Conservation (phyloP, 1,140 invertebrate genomes). For the Microplitis mediator region DNA sequence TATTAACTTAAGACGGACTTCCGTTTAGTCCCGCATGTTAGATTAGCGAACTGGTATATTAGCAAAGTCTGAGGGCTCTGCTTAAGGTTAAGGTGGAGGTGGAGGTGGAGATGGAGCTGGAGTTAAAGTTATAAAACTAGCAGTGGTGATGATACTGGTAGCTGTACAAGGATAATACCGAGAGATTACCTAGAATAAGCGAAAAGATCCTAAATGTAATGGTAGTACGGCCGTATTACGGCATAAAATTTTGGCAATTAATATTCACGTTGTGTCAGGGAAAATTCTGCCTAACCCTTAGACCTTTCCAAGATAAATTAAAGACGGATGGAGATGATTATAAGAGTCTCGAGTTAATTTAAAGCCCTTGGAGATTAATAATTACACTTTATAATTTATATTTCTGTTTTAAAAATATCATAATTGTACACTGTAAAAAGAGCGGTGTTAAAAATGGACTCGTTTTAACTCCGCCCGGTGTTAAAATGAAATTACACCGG, state of each 20-base stretch:
- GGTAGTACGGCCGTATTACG: neutral
- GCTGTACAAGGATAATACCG: neutral
- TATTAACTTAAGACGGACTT: slow-evolving; percentile 49
- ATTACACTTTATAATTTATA: no score
- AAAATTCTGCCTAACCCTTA: neutral
- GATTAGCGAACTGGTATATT: slow-evolving; percentile 23
- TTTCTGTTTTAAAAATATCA: no score
- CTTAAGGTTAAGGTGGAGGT: neutral
- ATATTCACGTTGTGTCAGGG: slow-evolving; percentile 27
- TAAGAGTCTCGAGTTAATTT: no score
- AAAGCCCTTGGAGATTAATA: no score
- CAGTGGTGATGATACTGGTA: neutral
- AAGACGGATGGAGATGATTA: neutral
- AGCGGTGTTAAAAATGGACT: no score
- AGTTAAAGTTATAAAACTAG: neutral
- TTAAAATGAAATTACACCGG: no score
- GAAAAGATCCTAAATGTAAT: no score
- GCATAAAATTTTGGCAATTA: slow-evolving; percentile 30
- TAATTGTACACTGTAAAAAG: no score
- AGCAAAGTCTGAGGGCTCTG: neutral
- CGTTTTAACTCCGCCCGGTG: no score
- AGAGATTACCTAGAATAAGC: slow-evolving; percentile 1
- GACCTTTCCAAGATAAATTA: neutral
- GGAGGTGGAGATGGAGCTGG: neutral
- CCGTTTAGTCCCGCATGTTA: slow-evolving; percentile 27